Percentiles rank a stretch among this genome's conserved stretches.
These are phyloP conservation scores for Epinotia nisella DNA, from an alignment of 2,888 invertebrate species.

Conservation along the genomic window DNA sequence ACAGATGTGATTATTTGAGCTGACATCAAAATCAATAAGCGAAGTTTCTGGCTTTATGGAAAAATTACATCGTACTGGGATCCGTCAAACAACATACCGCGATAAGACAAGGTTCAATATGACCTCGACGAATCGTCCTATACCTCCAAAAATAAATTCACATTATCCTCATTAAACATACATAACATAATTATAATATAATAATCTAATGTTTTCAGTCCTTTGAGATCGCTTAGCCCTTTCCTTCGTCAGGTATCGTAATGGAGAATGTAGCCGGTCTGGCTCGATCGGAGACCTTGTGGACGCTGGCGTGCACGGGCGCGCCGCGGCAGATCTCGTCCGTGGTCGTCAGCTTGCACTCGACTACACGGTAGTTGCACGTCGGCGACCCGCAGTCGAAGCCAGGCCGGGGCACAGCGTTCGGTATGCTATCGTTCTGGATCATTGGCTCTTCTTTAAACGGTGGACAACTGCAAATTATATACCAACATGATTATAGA, in stretches of 20 bases:
- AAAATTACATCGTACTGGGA: slow-evolving; percentile 28
- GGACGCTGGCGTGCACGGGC: slow-evolving; percentile 56
- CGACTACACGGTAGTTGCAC: slow-evolving; percentile 79
- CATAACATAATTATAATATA: slow-evolving; percentile 57
- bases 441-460: slow-evolving; percentile 74
- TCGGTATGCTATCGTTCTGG: slow-evolving; percentile 72
- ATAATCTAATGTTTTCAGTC: slow-evolving; percentile 53
- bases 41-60: slow-evolving; percentile 31
- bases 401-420: slow-evolving; percentile 70
- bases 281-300: slow-evolving; percentile 59
- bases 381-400: slow-evolving; percentile 76
- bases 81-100: slow-evolving; percentile 5
- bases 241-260: slow-evolving; percentile 84
- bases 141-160: slow-evolving; percentile 47
- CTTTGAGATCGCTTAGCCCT: slow-evolving; percentile 68
- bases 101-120: slow-evolving; percentile 37
- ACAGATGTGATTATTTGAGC: slow-evolving; percentile 71
- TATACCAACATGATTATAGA: background rate
- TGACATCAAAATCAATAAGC: slow-evolving; percentile 52
- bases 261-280: slow-evolving; percentile 84
- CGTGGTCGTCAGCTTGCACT: slow-evolving; percentile 78
- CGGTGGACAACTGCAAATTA: slow-evolving; percentile 72
- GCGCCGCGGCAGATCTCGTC: slow-evolving; percentile 70
- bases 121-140: slow-evolving; percentile 55
- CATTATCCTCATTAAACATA: slow-evolving; percentile 58